Conservation (phyloP, 2,113 vertebrate genomes). For the Nerophis lumbriciformis region DNA sequence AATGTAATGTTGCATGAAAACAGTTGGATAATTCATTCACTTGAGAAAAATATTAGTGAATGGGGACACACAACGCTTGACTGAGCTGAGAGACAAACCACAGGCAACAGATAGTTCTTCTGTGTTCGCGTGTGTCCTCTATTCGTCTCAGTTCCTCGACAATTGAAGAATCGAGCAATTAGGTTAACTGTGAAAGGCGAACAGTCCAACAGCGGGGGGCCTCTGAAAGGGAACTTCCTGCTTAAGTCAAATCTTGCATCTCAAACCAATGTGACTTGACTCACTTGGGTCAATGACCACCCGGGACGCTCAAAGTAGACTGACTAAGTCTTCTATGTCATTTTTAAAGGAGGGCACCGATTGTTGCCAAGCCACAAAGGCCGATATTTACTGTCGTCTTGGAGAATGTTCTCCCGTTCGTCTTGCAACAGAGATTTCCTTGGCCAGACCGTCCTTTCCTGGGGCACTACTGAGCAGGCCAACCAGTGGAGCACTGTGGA, state of each 20-base stretch:
- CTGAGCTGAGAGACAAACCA: constrained; percentile 15
- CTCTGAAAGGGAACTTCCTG: constrained; percentile 70
- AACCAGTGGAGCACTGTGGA: constrained; percentile 63
- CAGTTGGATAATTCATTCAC: too few relatives aligned
- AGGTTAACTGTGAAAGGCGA: constrained; percentile 54
- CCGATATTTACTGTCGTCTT: constrained; percentile 52
- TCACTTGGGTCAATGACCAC: constrained; percentile 24
- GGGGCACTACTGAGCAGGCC: constrained; percentile 47
- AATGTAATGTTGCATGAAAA: too few relatives aligned
- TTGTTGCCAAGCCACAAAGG: constrained; percentile 36
- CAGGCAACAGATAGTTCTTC: constrained; percentile 19
- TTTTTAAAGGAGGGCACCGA: constrained; percentile 41
- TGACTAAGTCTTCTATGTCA: constrained; percentile 31
- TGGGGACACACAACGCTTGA: background rate
- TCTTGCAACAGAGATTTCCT: constrained; percentile 46
- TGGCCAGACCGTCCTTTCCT: constrained; percentile 42
- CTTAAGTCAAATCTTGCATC: constrained; percentile 63
- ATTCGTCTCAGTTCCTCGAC: constrained; percentile 8
- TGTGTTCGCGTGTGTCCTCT: constrained; percentile 24
- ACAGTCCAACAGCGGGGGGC: constrained; percentile 52
- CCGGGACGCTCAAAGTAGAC: constrained; percentile 31
- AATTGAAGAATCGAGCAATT: constrained; percentile 56
- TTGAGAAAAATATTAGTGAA: too few relatives aligned
- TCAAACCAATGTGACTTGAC: constrained; percentile 57
- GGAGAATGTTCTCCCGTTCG: constrained; percentile 48